Base-by-base conservation (phyloP, 1,140 invertebrate species). In the Drosophila leontia region DNA sequence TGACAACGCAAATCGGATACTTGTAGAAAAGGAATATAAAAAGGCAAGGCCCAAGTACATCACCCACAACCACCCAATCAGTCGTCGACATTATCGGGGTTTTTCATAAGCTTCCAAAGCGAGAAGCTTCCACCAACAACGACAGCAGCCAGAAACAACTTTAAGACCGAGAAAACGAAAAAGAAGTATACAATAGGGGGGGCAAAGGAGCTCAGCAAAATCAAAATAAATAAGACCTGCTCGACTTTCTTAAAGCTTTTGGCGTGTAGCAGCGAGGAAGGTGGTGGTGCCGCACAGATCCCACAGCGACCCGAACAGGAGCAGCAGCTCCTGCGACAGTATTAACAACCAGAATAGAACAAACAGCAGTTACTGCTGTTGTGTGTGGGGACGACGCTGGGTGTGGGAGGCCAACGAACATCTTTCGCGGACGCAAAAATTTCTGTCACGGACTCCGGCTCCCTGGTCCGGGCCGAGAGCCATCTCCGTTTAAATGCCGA, bases 221-320 rank as follows among this genome's bases (percentile, higher is more conserved):
- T 74, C 60, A 63, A 86, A 88, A 88, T 88, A 88, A 83, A 83
- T 83, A 88, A 88, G 74, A 83, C 65, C 80, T 88, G 84, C 83
- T 83, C 72, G 77, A 88, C 83, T 80, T 88, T 88, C 80, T 88
- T 81, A 70, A 85, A 86, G 75, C 57, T 76, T 79, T 74, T 60
- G 57, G 81, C 62, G 71, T 72, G 72, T 68, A 76, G 67, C 59
- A 70, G 45, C 58, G 55, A 45, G 17, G 26, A 44, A 51, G 47
- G 47, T 32, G 47, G 47, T 32, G 53, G 13, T 35, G 62, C 64
- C 72, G 56, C 45, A 83, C 32, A 64, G 61, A 62, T 53, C 7
- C 47, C 23, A 17, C 32, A 53, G 60, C 57, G 50, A 41, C 53
- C n/a, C 26, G 19, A 32, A 32, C 44, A 69, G 47, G 8, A 75